Evolutionary conservation across 1,140 invertebrate species (phyloP).

Genomic region (fruit fly (Drosophila melanogaster)): DNA sequence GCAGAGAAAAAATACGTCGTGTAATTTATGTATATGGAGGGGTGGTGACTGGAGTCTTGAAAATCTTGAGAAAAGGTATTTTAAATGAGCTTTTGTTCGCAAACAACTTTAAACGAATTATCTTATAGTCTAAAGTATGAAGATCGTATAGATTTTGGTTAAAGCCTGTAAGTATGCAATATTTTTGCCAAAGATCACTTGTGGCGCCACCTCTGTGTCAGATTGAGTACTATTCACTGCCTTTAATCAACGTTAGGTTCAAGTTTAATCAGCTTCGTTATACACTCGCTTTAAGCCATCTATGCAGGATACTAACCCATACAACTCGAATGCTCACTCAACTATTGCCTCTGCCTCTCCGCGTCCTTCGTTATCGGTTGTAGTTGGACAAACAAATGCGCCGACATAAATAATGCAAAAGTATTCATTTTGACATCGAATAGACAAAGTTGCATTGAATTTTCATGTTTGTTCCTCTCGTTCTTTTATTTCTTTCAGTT

Average conservation of each 20-base stretch:
- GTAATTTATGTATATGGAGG: not conserved
- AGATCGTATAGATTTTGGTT: not conserved
- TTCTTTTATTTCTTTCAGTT: slow-evolving; percentile 31
- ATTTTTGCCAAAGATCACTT: not conserved
- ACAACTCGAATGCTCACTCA: slow-evolving; percentile 10
- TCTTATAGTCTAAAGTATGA: not conserved
- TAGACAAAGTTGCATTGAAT: slow-evolving; percentile 75
- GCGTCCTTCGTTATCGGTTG: slow-evolving; percentile 58
- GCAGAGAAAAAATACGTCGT: slow-evolving; percentile 5
- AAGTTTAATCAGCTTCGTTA: too few relatives aligned
- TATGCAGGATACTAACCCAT: not conserved
- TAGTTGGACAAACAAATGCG: slow-evolving; percentile 70
- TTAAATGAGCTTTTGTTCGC: not conserved
- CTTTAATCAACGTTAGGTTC: not conserved
- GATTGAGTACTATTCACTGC: too few relatives aligned
- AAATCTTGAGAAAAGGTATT: not conserved
- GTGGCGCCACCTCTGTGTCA: slow-evolving; percentile 5
- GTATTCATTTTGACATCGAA: slow-evolving; percentile 83
- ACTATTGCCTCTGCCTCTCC: not conserved
- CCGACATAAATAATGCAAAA: slow-evolving; percentile 78
- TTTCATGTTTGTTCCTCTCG: slow-evolving; percentile 47
- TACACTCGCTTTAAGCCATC: not conserved
- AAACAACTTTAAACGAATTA: not conserved
- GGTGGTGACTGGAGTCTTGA: not conserved
- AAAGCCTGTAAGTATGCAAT: slow-evolving; percentile 25